A percentile compares a stretch with the other conserved stretches of the same genome.
Evolutionary conservation across 1,140 invertebrate genomes (phyloP).

Genomic region (Rhopalosiphum padi): DNA sequence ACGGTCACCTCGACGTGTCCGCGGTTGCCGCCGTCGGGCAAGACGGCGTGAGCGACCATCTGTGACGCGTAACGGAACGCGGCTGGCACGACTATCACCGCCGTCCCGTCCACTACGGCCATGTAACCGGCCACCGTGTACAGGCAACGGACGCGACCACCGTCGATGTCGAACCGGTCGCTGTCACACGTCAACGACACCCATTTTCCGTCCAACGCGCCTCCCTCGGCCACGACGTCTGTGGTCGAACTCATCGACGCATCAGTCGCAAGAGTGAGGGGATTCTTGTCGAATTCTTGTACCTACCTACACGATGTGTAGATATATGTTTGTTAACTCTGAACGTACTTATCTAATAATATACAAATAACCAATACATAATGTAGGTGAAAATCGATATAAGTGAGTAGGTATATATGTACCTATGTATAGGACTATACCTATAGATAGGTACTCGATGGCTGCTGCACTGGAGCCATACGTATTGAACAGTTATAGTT

Average conservation of each 20-base stretch:
- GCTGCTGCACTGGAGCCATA: not conserved
- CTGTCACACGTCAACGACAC: not conserved
- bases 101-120: not conserved
- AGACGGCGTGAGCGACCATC: not conserved
- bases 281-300: not conserved
- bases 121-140: not conserved
- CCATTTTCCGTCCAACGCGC: not conserved
- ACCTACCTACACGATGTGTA: not conserved
- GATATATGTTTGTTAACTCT: not conserved
- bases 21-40: not conserved
- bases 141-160: not conserved
- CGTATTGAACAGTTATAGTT: not conserved
- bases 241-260: not conserved
- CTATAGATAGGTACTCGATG: not conserved
- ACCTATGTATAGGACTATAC: no score
- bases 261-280: not conserved
- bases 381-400: no score
- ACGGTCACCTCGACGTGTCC: not conserved
- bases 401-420: no score
- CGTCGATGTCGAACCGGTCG: not conserved
- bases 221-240: not conserved
- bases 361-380: no score
- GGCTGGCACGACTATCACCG: slow-evolving; percentile 12
- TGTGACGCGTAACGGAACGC: slow-evolving; percentile 15
- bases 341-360: no score